phyloP scores from a whole-genome alignment of 2,113 vertebrate genomes.

The Leucopternis melanops region DNA sequence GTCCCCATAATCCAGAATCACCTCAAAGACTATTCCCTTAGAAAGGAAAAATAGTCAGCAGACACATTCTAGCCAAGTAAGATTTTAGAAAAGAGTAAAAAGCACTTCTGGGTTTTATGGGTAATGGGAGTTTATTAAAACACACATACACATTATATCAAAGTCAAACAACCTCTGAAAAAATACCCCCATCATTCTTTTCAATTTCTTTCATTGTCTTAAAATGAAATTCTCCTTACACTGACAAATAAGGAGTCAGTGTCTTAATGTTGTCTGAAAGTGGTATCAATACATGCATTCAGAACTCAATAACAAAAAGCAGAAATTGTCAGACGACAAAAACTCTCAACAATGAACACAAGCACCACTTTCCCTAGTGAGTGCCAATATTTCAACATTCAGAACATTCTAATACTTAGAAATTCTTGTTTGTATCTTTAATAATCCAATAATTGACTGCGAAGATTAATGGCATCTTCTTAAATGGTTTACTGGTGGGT shows the following conservation, averaged over 20 bases:
- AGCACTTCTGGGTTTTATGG: neutral
- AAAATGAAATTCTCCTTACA: neutral
- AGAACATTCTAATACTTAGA: conserved; percentile 70
- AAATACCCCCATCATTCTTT: neutral
- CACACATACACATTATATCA: neutral
- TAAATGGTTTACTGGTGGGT: neutral
- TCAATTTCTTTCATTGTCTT: neutral
- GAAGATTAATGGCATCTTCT: conserved; percentile 47
- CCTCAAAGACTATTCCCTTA: neutral
- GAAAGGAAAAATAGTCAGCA: neutral
- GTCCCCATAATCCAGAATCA: neutral
- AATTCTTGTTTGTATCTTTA: conserved; percentile 71
- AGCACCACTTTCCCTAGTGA: neutral
- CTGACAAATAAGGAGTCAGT: neutral
- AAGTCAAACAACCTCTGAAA: neutral
- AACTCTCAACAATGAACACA: neutral
- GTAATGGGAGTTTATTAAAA: neutral
- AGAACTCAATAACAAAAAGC: neutral
- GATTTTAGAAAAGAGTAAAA: neutral
- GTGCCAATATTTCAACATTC: neutral
- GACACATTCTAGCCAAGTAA: neutral
- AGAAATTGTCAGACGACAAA: neutral
- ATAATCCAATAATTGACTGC: conserved; percentile 72
- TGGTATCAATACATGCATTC: neutral
- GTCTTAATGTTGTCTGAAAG: neutral